A percentile compares a stretch with the other conserved stretches of the same genome.
phyloP scores from a whole-genome alignment of 2,888 invertebrate genomes.

The Cerceris ruficornis region DNA sequence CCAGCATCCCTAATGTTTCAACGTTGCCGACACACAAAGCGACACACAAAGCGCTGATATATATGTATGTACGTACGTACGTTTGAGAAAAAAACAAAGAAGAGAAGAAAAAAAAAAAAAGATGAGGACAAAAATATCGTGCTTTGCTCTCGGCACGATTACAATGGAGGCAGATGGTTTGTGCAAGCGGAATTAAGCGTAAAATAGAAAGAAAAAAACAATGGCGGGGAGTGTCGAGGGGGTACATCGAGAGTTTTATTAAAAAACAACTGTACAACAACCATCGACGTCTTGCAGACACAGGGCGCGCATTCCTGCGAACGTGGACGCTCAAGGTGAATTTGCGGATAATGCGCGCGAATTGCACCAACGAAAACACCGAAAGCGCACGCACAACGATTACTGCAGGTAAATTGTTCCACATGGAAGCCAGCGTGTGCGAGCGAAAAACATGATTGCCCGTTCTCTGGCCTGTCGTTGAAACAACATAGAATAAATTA shows the following conservation, averaged over 20 bases:
- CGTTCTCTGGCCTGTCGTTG: background rate
- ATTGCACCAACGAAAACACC: slow-evolving; percentile 44
- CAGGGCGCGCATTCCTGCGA: slow-evolving; percentile 10
- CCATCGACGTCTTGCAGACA: slow-evolving; percentile 15
- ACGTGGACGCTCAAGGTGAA: slow-evolving; percentile 11
- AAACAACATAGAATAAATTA: slow-evolving; percentile 56
- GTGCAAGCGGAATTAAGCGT: slow-evolving; percentile 38
- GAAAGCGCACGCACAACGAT: slow-evolving; percentile 52
- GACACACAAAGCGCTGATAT: slow-evolving; percentile 55
- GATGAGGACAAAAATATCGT: slow-evolving; percentile 24
- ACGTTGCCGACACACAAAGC: slow-evolving; percentile 58
- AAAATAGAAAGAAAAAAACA: slow-evolving; percentile 6
- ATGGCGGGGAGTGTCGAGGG: slow-evolving; percentile 1
- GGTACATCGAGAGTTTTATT: slow-evolving; percentile 59
- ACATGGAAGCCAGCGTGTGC: slow-evolving; percentile 38
- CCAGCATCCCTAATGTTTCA: background rate
- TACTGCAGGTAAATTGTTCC: background rate
- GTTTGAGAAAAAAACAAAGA: slow-evolving; percentile 31
- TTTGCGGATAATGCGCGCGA: slow-evolving; percentile 16
- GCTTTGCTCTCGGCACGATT: background rate
- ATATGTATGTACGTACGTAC: slow-evolving; percentile 18
- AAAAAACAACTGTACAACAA: slow-evolving; percentile 44
- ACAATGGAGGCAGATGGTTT: slow-evolving; percentile 12
- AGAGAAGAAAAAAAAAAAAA: slow-evolving; percentile 36
- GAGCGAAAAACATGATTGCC: slow-evolving; percentile 16